Conservation (phyloP, 2,888 invertebrate species). For the Trichogramma evanescens region DNA sequence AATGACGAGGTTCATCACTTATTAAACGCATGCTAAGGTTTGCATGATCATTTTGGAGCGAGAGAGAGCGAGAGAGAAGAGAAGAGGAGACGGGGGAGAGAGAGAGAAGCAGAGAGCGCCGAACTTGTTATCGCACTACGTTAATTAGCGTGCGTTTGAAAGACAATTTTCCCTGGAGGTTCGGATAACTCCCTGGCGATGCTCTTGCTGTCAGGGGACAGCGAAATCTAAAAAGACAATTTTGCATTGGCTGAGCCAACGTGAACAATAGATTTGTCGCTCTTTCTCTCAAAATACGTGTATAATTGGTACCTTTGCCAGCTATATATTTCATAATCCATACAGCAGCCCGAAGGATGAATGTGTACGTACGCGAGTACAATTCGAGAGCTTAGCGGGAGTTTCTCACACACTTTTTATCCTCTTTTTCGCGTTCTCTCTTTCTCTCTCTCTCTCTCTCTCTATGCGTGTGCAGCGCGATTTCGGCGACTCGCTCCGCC, state of each 20-base stretch:
- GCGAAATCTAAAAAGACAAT: conserved; percentile 21
- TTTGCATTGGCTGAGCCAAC: neutral
- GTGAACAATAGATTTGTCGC: conserved; percentile 10
- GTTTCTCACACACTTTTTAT: too few relatives aligned
- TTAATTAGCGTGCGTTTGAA: conserved; percentile 24
- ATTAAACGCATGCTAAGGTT: neutral
- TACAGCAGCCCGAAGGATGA: too few relatives aligned
- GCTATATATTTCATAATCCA: too few relatives aligned
- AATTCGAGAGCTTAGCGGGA: too few relatives aligned
- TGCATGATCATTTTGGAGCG: neutral
- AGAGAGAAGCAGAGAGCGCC: conserved; percentile 12
- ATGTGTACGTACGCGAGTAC: too few relatives aligned
- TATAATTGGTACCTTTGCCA: too few relatives aligned
- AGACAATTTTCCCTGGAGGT: conserved; percentile 14
- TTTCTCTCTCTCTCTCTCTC: too few relatives aligned
- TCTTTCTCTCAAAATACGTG: too few relatives aligned
- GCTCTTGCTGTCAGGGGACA: conserved; percentile 15
- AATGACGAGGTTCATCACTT: too few relatives aligned
- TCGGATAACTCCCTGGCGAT: conserved; percentile 17
- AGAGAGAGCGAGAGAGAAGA: conserved; percentile 8
- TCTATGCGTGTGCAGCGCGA: neutral
- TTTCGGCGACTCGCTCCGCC: neutral
- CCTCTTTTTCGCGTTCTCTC: too few relatives aligned
- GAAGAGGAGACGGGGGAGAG: conserved; percentile 19
- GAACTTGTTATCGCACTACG: conserved; percentile 24